These are phyloP conservation scores for Pinna nobilis DNA, from an alignment of 1,140 invertebrate species.

Conservation along the genomic window DNA sequence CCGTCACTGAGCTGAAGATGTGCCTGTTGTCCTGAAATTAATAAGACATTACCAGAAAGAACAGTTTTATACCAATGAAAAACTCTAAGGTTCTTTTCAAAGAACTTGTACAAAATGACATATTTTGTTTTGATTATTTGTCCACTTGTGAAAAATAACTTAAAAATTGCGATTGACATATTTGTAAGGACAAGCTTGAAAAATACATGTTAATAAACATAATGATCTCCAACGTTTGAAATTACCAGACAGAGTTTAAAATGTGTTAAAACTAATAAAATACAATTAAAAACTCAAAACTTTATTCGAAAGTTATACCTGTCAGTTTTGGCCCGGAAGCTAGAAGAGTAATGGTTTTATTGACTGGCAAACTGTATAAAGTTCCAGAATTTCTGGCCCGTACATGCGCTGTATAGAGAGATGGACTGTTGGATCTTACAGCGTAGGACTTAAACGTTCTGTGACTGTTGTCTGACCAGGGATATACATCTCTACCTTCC, in stretches of 20 bases:
- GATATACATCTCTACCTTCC: neutral
- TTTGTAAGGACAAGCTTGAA: neutral
- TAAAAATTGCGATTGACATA: too few species aligned
- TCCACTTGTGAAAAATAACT: too few species aligned
- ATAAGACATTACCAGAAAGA: neutral
- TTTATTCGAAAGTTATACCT: neutral
- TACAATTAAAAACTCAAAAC: neutral
- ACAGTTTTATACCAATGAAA: neutral
- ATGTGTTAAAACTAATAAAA: too few species aligned
- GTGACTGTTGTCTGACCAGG: neutral
- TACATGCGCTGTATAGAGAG: neutral
- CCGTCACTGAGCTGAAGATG: neutral
- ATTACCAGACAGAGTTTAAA: too few species aligned
- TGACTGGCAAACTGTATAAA: neutral
- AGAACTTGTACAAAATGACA: neutral
- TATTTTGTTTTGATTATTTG: neutral
- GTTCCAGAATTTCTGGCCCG: neutral
- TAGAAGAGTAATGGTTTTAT: neutral
- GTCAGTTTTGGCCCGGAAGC: neutral
- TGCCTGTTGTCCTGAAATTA: neutral
- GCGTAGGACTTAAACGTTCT: neutral
- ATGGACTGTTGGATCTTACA: constrained; percentile 6
- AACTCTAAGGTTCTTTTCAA: neutral
- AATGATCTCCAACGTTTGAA: too few species aligned
- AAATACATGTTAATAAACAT: neutral